Evolutionary conservation across 2,113 vertebrate species (phyloP), one percentile per base, ranked within the genome.

Genomic region (Toxotes jaculatrix): DNA sequence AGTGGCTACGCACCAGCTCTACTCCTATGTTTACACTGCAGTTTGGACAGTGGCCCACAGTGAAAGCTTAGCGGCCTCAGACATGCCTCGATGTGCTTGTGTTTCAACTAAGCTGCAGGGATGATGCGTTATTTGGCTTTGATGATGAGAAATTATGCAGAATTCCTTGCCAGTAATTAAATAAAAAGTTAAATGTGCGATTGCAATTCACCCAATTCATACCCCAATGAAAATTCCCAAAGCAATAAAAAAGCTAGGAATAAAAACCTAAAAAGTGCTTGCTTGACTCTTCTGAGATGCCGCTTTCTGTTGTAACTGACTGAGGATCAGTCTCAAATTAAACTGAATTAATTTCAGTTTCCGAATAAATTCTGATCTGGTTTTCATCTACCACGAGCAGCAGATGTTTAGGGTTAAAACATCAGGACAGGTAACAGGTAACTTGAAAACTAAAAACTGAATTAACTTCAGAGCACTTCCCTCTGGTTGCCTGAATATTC

Each of bases 11-110:
- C 56, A 77, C 59, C 42, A 62, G 34, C 60, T 60, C 67, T 43
- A 49, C 79, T 74, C 78, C 47, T 17, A 0, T 87, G 82, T 87
- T 85, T 87, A 83, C 65, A 55, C 47, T 78, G 64, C 68, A 36
- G 57, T 31, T 68, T 85, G 79, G 77, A 86, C 49, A 13, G 3
- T 0, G 13, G 67, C 84, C 79, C 63, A 67, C 60, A 62, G 53
- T 1, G 43, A 67, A 40, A 71, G 73, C 72, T 69, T n/a, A 49
- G 49, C n/a, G 1, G 63, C 34, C 70, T 75, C 21, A 78, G 69
- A 79, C 59, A 32, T 61, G 79, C 32, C 61, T 76, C 47, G 1
- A 27, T 79, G 49, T 73, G 47, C 60, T 66, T 64, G 14, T 73
- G 71, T 74, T 66, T 82, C 16, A 6, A 10, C 67, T 59, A 51